Conservation (phyloP, 2,888 invertebrate genomes). For the Melipona bicolor region DNA sequence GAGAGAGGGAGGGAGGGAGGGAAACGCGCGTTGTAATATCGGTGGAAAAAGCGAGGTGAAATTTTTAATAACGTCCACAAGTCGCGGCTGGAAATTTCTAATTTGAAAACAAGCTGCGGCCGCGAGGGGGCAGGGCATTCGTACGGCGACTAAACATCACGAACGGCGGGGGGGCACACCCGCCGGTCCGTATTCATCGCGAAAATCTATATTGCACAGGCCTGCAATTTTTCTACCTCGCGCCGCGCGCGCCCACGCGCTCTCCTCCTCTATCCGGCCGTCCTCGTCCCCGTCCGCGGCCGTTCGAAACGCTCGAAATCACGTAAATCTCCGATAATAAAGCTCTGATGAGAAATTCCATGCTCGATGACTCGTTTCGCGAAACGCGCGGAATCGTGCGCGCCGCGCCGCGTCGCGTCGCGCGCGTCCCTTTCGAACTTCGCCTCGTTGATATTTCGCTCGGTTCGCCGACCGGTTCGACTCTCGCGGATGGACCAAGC, state of each 20-base stretch:
- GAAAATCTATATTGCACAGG: constrained; percentile 59
- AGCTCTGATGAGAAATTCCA: constrained; percentile 27
- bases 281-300: not conserved
- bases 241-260: constrained; percentile 13
- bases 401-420: not conserved
- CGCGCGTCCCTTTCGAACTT: not conserved
- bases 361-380: constrained; percentile 9
- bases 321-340: constrained; percentile 46
- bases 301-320: constrained; percentile 40
- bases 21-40: constrained; percentile 35
- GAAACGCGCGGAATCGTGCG: not conserved
- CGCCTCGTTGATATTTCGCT: not conserved
- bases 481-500: not conserved
- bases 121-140: constrained; percentile 16
- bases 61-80: constrained; percentile 57
- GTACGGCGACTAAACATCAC: constrained; percentile 52
- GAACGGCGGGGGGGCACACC: constrained; percentile 21
- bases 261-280: not conserved
- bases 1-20: not conserved
- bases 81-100: constrained; percentile 47
- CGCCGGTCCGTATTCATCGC: constrained; percentile 36
- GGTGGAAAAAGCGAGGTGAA: constrained; percentile 28
- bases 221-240: constrained; percentile 55
- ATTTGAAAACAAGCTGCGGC: constrained; percentile 59
- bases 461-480: not conserved